These are phyloP conservation scores for Prinia subflava DNA, from an alignment of 2,113 vertebrate species.

Conservation along the genomic window DNA sequence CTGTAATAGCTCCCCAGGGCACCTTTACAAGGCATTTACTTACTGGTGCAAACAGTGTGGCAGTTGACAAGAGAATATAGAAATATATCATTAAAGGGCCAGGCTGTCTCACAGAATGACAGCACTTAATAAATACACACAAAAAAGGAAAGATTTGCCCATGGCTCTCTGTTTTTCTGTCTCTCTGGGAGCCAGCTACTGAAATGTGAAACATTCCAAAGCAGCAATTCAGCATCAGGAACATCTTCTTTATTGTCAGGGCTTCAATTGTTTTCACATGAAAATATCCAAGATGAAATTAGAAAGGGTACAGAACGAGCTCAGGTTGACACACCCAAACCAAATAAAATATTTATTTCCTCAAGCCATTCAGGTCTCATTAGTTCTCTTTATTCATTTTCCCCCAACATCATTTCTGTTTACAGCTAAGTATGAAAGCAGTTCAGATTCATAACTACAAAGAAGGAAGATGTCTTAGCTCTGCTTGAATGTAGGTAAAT, in stretches of 20 bases:
- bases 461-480: neutral
- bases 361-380: neutral
- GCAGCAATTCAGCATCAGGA: neutral
- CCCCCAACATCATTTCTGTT: neutral
- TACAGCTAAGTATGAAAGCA: neutral
- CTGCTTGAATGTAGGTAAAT: neutral
- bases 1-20: conserved; percentile 46
- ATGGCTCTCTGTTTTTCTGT: neutral
- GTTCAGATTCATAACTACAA: neutral
- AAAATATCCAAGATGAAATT: neutral
- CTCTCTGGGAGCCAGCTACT: neutral
- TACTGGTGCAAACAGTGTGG: conserved; percentile 58
- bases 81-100: conserved; percentile 17
- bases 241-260: neutral
- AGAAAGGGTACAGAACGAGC: neutral
- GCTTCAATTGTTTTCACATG: neutral
- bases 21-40: conserved; percentile 44
- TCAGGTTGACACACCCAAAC: neutral
- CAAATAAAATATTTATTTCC: conserved; percentile 16
- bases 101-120: neutral
- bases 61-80: conserved; percentile 31
- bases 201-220: neutral
- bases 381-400: neutral
- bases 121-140: neutral
- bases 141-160: neutral